Percentiles rank a stretch among this genome's conserved stretches.
These are phyloP conservation scores for Micromesistius poutassou DNA, from an alignment of 2,797 vertebrate species.

Conservation along the genomic window DNA sequence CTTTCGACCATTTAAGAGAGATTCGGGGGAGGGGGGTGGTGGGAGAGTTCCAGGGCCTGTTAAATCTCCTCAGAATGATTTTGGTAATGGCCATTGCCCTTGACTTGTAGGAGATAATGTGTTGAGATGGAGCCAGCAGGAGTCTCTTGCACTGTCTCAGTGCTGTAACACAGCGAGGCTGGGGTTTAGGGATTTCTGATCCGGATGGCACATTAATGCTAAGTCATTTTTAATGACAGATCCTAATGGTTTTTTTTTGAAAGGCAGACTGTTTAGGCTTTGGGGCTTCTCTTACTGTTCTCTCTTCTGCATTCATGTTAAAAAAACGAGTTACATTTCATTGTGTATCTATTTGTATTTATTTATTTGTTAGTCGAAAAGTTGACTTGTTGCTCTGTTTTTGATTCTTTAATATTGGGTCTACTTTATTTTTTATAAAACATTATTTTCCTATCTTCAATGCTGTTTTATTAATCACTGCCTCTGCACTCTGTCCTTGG, in stretches of 20 bases:
- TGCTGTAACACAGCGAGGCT: background rate
- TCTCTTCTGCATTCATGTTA: background rate
- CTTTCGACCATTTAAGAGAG: slow-evolving; percentile 21
- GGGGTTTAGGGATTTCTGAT: background rate
- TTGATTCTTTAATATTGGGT: background rate
- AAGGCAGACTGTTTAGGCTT: background rate
- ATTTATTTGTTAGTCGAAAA: background rate
- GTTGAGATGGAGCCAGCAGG: background rate
- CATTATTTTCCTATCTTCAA: background rate
- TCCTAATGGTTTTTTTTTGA: background rate
- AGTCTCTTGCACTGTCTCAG: background rate
- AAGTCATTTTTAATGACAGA: background rate
- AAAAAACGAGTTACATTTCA: background rate
- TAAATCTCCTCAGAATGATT: slow-evolving; percentile 15
- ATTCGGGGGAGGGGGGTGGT: slow-evolving; percentile 13
- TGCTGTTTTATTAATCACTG: background rate
- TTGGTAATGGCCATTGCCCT: slow-evolving; percentile 18
- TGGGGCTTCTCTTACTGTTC: background rate
- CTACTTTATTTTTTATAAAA: background rate
- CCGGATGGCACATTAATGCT: background rate
- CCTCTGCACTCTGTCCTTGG: background rate
- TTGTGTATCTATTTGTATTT: too few relatives aligned
- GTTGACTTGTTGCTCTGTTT: background rate
- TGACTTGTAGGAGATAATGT: slow-evolving; percentile 23
- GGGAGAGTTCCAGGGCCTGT: background rate